Conservation (phyloP, 2,888 invertebrate species). For the Eugnorisma glareosa region DNA sequence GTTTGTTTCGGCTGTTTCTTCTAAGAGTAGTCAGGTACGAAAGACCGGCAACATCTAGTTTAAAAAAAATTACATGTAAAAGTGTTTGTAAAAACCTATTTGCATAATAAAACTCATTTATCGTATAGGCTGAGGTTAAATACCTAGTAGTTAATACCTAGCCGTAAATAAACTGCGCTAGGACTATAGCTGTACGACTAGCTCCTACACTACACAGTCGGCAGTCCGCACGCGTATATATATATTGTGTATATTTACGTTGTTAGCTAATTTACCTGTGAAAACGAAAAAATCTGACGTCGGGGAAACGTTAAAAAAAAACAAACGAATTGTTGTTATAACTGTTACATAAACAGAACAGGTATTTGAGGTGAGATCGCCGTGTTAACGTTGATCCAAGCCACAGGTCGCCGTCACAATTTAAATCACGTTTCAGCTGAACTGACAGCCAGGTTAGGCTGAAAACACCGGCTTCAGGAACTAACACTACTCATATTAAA, state of each 20-base stretch:
- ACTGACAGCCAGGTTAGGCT: not conserved
- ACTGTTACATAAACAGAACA: constrained; percentile 13
- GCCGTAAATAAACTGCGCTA: not conserved
- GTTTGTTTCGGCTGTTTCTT: too few species aligned
- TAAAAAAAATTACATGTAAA: too few species aligned
- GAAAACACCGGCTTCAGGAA: not conserved
- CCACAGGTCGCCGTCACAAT: constrained; percentile 45
- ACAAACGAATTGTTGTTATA: constrained; percentile 5
- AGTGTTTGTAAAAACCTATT: too few species aligned
- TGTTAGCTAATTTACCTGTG: not conserved
- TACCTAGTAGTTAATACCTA: not conserved
- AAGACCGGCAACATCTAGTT: too few species aligned
- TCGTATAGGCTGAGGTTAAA: not conserved
- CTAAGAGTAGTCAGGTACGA: too few species aligned
- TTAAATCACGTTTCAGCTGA: constrained; percentile 34
- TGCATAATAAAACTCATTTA: too few species aligned
- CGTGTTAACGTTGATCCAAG: constrained; percentile 13
- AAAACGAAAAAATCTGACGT: not conserved
- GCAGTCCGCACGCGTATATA: not conserved
- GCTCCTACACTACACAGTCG: not conserved
- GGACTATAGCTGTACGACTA: not conserved
- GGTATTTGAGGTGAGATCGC: constrained; percentile 14
- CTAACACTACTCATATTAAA: not conserved
- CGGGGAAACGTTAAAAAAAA: constrained; percentile 6
- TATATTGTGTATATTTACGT: constrained; percentile 14